phyloP scores from a whole-genome alignment of 2,113 vertebrate species.

The Atlantisia rogersi region DNA sequence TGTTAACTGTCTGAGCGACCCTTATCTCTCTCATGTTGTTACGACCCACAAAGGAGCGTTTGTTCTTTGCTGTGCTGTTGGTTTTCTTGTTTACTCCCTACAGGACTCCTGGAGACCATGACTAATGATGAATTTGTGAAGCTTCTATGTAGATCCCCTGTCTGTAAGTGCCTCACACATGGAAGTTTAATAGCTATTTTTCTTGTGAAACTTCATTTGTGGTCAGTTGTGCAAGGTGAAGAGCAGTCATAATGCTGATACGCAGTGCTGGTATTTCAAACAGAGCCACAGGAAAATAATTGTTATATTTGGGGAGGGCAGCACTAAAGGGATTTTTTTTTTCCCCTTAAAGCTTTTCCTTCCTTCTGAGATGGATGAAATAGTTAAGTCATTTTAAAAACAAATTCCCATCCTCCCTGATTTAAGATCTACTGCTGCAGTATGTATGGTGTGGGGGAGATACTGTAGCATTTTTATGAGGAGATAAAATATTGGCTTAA shows the following conservation, averaged over 20 bases:
- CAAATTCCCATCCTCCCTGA: constrained; percentile 44
- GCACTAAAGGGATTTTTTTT: not conserved
- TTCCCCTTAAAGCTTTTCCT: not conserved
- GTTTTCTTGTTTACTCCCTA: not conserved
- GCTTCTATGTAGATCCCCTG: not conserved
- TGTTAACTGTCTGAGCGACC: not conserved
- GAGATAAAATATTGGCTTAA: constrained; percentile 71
- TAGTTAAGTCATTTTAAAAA: constrained; percentile 59
- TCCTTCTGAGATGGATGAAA: constrained; percentile 23
- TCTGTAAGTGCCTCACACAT: not conserved
- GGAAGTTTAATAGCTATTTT: not conserved
- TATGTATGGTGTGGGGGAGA: not conserved
- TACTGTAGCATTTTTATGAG: constrained; percentile 61
- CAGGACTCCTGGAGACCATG: not conserved
- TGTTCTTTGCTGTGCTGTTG: not conserved
- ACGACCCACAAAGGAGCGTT: not conserved
- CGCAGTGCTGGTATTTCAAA: not conserved
- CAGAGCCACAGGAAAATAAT: not conserved
- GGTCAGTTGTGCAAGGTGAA: constrained; percentile 12
- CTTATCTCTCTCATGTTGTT: not conserved
- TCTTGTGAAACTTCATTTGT: constrained; percentile 10
- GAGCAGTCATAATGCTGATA: not conserved
- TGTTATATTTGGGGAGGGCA: not conserved
- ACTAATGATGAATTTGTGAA: constrained; percentile 6
- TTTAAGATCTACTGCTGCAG: constrained; percentile 41